A percentile compares a stretch with the other conserved stretches of the same genome.
phyloP scores from a whole-genome alignment of 2,113 vertebrate genomes.

The Atractosteus spatula region DNA sequence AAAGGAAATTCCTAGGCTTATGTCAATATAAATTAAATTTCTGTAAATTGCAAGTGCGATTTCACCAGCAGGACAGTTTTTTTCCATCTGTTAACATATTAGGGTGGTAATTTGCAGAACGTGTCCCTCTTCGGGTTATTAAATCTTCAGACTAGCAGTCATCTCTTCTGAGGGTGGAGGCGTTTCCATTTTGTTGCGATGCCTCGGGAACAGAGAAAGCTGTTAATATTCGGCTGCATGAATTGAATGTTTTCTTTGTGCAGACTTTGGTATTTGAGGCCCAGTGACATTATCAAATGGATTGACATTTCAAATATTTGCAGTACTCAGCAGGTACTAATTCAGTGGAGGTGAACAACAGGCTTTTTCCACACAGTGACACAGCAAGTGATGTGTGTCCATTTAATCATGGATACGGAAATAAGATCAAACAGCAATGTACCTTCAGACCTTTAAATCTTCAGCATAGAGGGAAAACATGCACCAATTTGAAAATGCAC shows the following conservation, averaged over 20 bases:
- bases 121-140: slow-evolving; percentile 42
- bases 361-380: slow-evolving; percentile 49
- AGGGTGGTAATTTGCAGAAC: slow-evolving; percentile 27
- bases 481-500: too few relatives aligned
- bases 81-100: slow-evolving; percentile 40
- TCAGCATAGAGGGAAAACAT: slow-evolving; percentile 28
- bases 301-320: slow-evolving; percentile 95
- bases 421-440: slow-evolving; percentile 71
- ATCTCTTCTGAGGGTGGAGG: too few relatives aligned
- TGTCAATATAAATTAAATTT: slow-evolving; percentile 39
- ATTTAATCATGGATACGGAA: slow-evolving; percentile 73
- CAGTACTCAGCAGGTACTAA: slow-evolving; percentile 78
- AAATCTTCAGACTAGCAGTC: slow-evolving; percentile 39
- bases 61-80: slow-evolving; percentile 9
- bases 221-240: slow-evolving; percentile 54
- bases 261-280: slow-evolving; percentile 73
- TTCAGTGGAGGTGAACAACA: slow-evolving; percentile 72
- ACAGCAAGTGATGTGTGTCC: slow-evolving; percentile 76
- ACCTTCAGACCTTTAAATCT: slow-evolving; percentile 65
- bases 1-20: slow-evolving; percentile 21
- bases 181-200: slow-evolving; percentile 7
- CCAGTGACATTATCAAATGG: slow-evolving; percentile 85
- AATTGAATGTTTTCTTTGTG: slow-evolving; percentile 58
- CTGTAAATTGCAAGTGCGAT: slow-evolving; percentile 18
- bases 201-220: slow-evolving; percentile 43